Evolutionary conservation across 2,797 vertebrate species (phyloP).

Genomic region (Phylloscopus collybita): DNA sequence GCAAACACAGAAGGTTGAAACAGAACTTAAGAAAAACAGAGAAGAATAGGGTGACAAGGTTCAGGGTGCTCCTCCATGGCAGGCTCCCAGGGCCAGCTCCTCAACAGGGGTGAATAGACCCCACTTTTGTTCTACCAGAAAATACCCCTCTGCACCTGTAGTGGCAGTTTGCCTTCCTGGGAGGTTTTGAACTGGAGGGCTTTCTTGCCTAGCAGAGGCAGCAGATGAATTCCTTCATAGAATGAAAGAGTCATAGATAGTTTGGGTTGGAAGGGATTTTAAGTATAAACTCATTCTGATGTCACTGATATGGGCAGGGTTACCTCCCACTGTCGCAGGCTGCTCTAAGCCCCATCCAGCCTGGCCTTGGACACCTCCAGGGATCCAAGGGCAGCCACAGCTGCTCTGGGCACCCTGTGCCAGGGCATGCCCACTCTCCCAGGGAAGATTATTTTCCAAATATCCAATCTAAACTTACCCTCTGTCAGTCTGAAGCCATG

Average conservation of each 20-base stretch:
- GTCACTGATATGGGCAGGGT: neutral
- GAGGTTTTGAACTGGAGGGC: neutral
- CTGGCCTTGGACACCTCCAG: neutral
- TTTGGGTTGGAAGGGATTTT: neutral
- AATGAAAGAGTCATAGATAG: neutral
- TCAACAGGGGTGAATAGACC: neutral
- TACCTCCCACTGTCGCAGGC: accelerated
- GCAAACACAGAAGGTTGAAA: too few species aligned
- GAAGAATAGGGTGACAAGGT: neutral
- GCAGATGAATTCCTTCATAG: neutral
- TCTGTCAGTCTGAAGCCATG: neutral
- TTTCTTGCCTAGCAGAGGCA: neutral
- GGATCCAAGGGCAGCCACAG: neutral
- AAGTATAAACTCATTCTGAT: neutral
- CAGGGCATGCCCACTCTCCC: accelerated
- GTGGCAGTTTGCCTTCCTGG: neutral
- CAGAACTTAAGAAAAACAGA: too few species aligned
- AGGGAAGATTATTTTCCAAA: too few species aligned
- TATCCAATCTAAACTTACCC: neutral
- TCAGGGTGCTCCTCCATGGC: neutral
- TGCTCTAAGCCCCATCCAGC: accelerated
- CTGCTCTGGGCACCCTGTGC: neutral
- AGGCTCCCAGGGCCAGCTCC: neutral
- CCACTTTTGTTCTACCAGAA: neutral
- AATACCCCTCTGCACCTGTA: neutral